Evolutionary conservation across 1,140 invertebrate species (phyloP).

Genomic region (Caerostris darwini): DNA sequence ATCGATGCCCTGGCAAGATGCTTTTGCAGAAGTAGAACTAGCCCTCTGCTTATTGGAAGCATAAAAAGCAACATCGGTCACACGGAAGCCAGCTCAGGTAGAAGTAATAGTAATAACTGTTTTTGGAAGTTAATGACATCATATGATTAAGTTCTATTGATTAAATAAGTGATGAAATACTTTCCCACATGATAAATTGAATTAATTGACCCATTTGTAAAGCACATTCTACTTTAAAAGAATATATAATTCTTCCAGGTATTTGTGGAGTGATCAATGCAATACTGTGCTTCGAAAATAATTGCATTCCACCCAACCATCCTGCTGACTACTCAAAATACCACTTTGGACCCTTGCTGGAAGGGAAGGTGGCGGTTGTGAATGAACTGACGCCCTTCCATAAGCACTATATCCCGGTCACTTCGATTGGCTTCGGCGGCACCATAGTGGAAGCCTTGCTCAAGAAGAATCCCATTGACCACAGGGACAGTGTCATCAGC

Average conservation of each 20-base stretch:
- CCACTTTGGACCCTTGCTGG: slow-evolving; percentile 83
- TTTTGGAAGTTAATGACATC: too few relatives aligned
- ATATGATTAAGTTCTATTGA: too few relatives aligned
- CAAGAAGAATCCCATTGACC: slow-evolving; percentile 83
- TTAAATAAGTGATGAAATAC: too few relatives aligned
- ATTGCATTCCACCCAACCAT: slow-evolving; percentile 84
- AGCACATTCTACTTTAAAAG: too few relatives aligned
- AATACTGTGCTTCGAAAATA: slow-evolving; percentile 83
- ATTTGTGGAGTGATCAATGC: slow-evolving; percentile 82
- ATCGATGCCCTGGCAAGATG: too few relatives aligned
- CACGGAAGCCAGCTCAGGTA: too few relatives aligned
- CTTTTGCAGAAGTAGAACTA: too few relatives aligned
- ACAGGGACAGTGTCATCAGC: not conserved
- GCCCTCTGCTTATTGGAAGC: too few relatives aligned
- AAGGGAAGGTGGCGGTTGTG: slow-evolving; percentile 90
- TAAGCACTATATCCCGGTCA: slow-evolving; percentile 93
- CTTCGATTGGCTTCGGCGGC: slow-evolving; percentile 98
- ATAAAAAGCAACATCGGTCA: too few relatives aligned
- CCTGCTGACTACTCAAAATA: slow-evolving; percentile 84
- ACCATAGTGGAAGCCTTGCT: slow-evolving; percentile 96
- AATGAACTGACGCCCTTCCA: slow-evolving; percentile 85
- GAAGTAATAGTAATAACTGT: too few relatives aligned
- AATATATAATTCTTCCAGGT: slow-evolving; percentile 80
- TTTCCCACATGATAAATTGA: too few relatives aligned
- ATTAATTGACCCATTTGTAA: too few relatives aligned